Conservation (phyloP, 2,113 vertebrate species). For the Cettia cetti region DNA sequence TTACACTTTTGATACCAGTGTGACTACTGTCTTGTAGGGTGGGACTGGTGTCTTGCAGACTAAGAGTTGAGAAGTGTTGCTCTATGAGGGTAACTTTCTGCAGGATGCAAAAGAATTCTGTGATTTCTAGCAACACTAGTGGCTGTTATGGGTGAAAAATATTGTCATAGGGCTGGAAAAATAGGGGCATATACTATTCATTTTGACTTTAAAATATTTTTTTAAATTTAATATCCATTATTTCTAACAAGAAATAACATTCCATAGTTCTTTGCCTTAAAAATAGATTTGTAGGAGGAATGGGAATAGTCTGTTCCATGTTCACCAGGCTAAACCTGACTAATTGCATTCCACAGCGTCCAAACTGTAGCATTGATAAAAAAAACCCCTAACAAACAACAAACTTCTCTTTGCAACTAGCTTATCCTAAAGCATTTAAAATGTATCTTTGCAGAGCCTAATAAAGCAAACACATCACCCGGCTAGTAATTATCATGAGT, state of each 20-base stretch:
- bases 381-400: background rate
- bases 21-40: background rate
- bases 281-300: background rate
- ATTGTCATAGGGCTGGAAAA: background rate
- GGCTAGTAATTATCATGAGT: background rate
- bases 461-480: conserved; percentile 14
- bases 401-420: background rate
- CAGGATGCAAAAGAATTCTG: background rate
- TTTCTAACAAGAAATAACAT: background rate
- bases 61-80: background rate
- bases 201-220: background rate
- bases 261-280: background rate
- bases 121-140: background rate
- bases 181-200: background rate
- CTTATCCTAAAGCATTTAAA: conserved; percentile 10
- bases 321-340: background rate
- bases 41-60: background rate
- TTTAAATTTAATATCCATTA: background rate
- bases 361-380: background rate
- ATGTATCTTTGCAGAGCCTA: background rate
- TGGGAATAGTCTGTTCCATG: background rate
- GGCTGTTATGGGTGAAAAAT: background rate
- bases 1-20: background rate
- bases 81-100: background rate
- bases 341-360: background rate